phyloP scores from a whole-genome alignment of 1,140 invertebrate species.

The Paralvinella palmiformis region DNA sequence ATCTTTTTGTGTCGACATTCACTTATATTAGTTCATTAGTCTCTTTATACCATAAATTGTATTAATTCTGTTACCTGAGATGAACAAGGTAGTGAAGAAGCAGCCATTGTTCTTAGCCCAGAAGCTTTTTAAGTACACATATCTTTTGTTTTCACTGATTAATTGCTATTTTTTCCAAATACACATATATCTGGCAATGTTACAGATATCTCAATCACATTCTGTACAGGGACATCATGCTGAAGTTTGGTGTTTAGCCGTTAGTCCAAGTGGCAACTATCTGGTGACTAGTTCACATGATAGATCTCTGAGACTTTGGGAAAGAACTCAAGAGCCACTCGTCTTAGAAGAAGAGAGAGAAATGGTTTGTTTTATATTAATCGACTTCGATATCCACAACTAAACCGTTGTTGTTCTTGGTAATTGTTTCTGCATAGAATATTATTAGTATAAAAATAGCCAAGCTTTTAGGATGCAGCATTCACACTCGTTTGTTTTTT shows the following conservation, averaged over 20 bases:
- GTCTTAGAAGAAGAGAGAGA: constrained; percentile 89
- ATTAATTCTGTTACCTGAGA: too few relatives aligned
- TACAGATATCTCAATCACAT: too few relatives aligned
- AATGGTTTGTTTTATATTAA: constrained; percentile 39
- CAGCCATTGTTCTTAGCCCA: too few relatives aligned
- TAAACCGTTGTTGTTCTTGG: background rate
- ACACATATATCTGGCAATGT: too few relatives aligned
- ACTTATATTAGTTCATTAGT: too few relatives aligned
- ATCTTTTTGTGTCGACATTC: constrained; percentile 16
- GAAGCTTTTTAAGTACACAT: too few relatives aligned
- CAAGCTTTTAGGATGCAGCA: background rate
- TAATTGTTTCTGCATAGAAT: background rate
- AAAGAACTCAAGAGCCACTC: constrained; percentile 80
- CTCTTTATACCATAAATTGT: too few relatives aligned
- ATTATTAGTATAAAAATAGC: background rate
- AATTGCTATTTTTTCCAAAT: too few relatives aligned
- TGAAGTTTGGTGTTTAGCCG: constrained; percentile 67
- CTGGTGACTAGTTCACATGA: constrained; percentile 82
- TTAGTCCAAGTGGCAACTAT: constrained; percentile 75
- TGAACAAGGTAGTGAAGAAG: too few relatives aligned
- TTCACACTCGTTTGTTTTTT: background rate
- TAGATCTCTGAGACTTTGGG: constrained; percentile 77
- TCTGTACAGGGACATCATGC: constrained; percentile 54
- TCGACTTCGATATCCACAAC: background rate
- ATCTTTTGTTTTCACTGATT: too few relatives aligned